Percentiles rank a stretch among this genome's conserved stretches.
Evolutionary conservation across 2,888 invertebrate species (phyloP).

Genomic region (Trachelus stipa): DNA sequence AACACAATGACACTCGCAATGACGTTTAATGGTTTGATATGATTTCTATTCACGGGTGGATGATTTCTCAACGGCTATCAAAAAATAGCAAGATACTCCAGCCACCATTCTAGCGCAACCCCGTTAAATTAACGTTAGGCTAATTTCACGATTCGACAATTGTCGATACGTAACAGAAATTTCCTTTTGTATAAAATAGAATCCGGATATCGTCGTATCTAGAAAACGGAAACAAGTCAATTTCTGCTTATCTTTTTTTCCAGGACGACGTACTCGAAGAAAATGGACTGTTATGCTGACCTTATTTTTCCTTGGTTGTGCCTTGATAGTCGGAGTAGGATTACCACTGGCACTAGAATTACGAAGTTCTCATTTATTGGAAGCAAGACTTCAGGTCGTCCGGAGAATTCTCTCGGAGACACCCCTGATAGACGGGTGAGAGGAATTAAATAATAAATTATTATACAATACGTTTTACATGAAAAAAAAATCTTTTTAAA

Average conservation of each 20-base stretch:
- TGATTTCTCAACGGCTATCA: slow-evolving; percentile 14
- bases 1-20: neutral
- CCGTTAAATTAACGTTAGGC: too few relatives aligned
- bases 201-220: too few relatives aligned
- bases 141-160: too few relatives aligned
- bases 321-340: slow-evolving; percentile 64
- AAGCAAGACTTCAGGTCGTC: slow-evolving; percentile 71
- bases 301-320: slow-evolving; percentile 60
- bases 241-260: slow-evolving; percentile 5
- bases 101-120: too few relatives aligned
- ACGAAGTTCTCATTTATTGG: slow-evolving; percentile 70
- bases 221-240: too few relatives aligned
- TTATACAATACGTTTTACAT: neutral
- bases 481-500: slow-evolving; percentile 28
- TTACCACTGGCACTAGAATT: slow-evolving; percentile 70
- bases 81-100: too few relatives aligned
- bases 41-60: slow-evolving; percentile 47
- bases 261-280: slow-evolving; percentile 46
- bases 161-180: too few relatives aligned
- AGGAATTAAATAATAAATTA: neutral
- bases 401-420: slow-evolving; percentile 69
- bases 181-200: too few relatives aligned
- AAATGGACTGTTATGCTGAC: slow-evolving; percentile 60
- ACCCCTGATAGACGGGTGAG: slow-evolving; percentile 71
- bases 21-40: slow-evolving; percentile 33